These are phyloP conservation scores for Choloepus hoffmanni DNA, from an alignment of 2,113 vertebrate genomes.

Conservation along the genomic window DNA sequence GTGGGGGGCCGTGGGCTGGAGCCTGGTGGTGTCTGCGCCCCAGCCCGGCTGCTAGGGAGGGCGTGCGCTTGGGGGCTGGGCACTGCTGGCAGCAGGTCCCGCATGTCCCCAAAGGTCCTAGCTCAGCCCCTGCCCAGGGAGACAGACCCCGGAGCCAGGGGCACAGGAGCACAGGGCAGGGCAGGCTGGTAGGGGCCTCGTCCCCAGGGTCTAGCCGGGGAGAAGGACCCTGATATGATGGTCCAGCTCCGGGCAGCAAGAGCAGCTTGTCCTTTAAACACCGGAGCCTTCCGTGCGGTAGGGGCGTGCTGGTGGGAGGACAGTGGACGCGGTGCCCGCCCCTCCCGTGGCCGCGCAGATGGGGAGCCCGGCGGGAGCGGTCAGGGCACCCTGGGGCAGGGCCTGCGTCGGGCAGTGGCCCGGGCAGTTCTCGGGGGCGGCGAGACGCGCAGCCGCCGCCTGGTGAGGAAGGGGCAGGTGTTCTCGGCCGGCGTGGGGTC, in stretches of 20 bases:
- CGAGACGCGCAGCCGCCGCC: no score
- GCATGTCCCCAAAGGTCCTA: not conserved
- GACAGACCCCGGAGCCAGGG: not conserved
- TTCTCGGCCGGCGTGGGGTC: not conserved
- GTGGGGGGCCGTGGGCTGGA: not conserved
- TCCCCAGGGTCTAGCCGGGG: fast-evolving
- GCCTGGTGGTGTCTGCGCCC: not conserved
- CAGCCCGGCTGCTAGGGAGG: not conserved
- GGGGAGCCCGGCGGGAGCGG: no score
- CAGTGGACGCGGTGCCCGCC: no score
- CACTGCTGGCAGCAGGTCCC: not conserved
- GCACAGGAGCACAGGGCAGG: not conserved
- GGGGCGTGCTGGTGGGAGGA: not conserved
- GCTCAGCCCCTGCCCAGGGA: not conserved
- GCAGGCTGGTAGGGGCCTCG: not conserved
- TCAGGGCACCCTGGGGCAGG: no score
- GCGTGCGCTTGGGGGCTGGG: not conserved
- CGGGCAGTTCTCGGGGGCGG: not conserved
- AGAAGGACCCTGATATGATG: not conserved
- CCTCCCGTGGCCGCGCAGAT: not conserved
- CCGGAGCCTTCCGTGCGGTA: not conserved
- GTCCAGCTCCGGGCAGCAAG: not conserved
- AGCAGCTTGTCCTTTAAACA: no score
- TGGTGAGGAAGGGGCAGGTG: no score
- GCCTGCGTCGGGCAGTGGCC: not conserved